Evolutionary conservation across 2,888 invertebrate genomes (phyloP).

Genomic region (Helicoverpa assulta): DNA sequence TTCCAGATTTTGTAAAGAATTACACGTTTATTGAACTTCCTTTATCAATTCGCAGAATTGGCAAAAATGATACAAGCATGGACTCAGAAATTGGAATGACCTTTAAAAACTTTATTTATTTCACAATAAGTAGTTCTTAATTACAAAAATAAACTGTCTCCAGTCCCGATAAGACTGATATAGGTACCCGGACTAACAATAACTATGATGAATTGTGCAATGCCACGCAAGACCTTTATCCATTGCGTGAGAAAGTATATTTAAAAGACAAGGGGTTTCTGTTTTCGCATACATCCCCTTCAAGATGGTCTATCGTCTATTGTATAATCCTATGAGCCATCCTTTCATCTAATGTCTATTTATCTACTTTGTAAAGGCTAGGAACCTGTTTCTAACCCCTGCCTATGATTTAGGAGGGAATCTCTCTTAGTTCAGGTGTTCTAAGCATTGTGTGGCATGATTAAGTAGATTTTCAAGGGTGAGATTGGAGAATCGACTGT

Average conservation of each 20-base stretch:
- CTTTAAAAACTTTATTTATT: constrained; percentile 24
- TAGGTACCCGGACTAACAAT: constrained; percentile 32
- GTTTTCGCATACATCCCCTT: constrained; percentile 74
- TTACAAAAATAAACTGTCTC: constrained; percentile 40
- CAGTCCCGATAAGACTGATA: constrained; percentile 46
- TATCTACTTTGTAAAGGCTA: constrained; percentile 77
- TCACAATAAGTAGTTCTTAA: constrained; percentile 24
- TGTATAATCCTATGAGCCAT: constrained; percentile 71
- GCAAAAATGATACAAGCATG: constrained; percentile 13
- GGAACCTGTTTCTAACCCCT: constrained; percentile 82
- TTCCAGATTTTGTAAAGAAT: constrained; percentile 67
- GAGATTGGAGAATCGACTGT: constrained; percentile 22
- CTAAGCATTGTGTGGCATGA: constrained; percentile 58
- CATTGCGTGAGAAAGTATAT: constrained; percentile 81
- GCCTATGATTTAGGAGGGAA: constrained; percentile 53
- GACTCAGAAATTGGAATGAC: constrained; percentile 21
- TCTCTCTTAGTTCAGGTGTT: constrained; percentile 73
- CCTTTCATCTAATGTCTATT: constrained; percentile 78
- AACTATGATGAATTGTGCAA: constrained; percentile 51
- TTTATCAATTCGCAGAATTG: neutral
- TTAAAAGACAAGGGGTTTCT: constrained; percentile 72
- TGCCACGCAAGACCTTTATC: constrained; percentile 61
- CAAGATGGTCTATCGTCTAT: constrained; percentile 68
- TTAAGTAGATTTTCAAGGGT: constrained; percentile 56
- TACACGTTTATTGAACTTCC: constrained; percentile 26